Evolutionary conservation across 2,113 vertebrate genomes (phyloP).

Genomic region (Sinosuthora webbiana): DNA sequence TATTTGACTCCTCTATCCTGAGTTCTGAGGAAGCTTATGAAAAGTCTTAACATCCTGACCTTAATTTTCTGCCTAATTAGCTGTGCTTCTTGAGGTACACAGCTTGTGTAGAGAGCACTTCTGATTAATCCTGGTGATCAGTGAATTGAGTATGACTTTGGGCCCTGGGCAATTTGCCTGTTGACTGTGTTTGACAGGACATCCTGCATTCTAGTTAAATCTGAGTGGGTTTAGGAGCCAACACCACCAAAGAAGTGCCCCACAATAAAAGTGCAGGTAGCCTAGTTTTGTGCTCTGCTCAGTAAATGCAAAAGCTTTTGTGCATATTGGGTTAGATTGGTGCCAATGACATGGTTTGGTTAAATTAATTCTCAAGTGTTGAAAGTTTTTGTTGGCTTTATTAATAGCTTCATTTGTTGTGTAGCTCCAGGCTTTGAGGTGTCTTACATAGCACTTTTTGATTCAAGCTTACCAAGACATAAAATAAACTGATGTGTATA

Average conservation of each 20-base stretch:
- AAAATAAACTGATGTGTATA: not conserved
- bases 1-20: not conserved
- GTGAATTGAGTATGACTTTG: not conserved
- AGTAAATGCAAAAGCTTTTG: not conserved
- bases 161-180: not conserved
- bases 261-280: not conserved
- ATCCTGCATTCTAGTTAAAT: not conserved
- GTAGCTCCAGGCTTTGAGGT: not conserved
- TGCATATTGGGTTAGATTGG: not conserved
- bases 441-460: not conserved
- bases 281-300: not conserved
- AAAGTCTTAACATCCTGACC: not conserved
- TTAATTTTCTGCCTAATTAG: slow-evolving; percentile 19
- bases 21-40: not conserved
- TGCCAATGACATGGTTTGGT: not conserved
- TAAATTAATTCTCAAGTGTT: not conserved
- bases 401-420: not conserved
- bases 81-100: not conserved
- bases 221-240: not conserved
- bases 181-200: not conserved
- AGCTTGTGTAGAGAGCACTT: not conserved
- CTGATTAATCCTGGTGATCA: not conserved
- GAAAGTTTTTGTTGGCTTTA: not conserved
- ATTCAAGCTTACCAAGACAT: not conserved
- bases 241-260: not conserved